Evolutionary conservation across 53 echinoderm and acorn worm genomes (phyloP).

Genomic region (Hippasteria phrygiana): DNA sequence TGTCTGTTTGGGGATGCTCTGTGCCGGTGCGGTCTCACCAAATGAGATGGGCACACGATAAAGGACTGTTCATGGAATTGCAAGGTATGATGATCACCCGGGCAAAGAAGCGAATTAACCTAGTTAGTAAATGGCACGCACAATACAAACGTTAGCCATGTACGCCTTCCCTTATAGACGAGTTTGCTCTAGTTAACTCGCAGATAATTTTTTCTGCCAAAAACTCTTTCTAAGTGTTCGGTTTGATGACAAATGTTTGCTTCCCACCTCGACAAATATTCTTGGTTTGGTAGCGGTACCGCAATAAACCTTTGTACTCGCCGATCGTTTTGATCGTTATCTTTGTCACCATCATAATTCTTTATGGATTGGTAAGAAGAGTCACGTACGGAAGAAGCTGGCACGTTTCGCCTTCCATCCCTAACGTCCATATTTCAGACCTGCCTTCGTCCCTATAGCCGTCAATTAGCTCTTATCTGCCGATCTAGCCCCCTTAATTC

Average conservation of each 20-base stretch:
- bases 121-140: not conserved
- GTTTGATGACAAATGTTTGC: too few species aligned
- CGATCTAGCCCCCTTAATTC: conserved; percentile 18
- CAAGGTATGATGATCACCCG: too few species aligned
- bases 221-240: too few species aligned
- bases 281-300: not conserved
- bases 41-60: not conserved
- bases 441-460: not conserved
- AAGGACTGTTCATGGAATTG: not conserved
- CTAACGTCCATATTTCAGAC: not conserved
- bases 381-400: conserved; percentile 17
- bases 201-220: too few species aligned
- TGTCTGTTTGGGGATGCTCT: not conserved
- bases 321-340: conserved; percentile 14
- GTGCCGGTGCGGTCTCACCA: not conserved
- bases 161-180: too few species aligned
- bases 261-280: too few species aligned
- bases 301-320: conserved; percentile 6
- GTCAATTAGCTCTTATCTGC: conserved; percentile 44
- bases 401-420: conserved; percentile 14
- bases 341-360: not conserved
- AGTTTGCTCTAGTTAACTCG: too few species aligned
- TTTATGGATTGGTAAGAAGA: not conserved
- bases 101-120: not conserved
- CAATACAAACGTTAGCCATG: too few species aligned